Percentiles rank a stretch among this genome's conserved stretches.
Evolutionary conservation across 2,888 invertebrate genomes (phyloP).

Genomic region (Ectemnius lituratus): DNA sequence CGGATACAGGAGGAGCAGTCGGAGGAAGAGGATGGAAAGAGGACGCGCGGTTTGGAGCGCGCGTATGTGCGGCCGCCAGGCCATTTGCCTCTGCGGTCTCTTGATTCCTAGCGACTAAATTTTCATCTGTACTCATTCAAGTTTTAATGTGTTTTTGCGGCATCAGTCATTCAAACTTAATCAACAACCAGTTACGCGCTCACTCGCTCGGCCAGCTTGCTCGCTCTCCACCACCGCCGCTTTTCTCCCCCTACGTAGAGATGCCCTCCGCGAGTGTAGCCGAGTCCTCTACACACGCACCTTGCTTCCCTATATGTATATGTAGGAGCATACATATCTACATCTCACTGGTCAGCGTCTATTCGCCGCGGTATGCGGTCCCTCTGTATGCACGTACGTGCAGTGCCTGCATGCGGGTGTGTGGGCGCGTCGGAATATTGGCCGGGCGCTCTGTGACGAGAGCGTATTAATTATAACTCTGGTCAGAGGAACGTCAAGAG

Average conservation of each 20-base stretch:
- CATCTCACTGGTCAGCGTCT: too few relatives aligned
- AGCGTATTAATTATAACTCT: conserved; percentile 77
- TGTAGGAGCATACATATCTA: background rate
- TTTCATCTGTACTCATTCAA: conserved; percentile 77
- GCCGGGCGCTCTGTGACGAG: conserved; percentile 72
- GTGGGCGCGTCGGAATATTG: conserved; percentile 69
- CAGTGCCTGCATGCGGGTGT: conserved; percentile 40
- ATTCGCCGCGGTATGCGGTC: too few relatives aligned
- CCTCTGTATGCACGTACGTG: conserved; percentile 37
- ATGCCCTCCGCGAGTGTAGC: background rate
- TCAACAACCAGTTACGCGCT: conserved; percentile 73
- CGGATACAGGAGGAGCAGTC: conserved; percentile 21
- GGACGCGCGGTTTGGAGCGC: conserved; percentile 49
- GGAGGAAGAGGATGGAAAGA: conserved; percentile 32
- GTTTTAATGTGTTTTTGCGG: conserved; percentile 78
- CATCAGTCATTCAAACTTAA: conserved; percentile 77
- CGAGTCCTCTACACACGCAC: background rate
- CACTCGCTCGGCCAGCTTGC: conserved; percentile 34
- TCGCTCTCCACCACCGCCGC: conserved; percentile 9
- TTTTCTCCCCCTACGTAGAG: conserved; percentile 45
- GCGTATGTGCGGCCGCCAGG: conserved; percentile 70
- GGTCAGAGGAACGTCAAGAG: conserved; percentile 76
- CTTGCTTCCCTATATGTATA: background rate
- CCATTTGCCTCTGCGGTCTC: conserved; percentile 77
- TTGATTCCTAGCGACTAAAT: conserved; percentile 76